Base-by-base conservation (phyloP, 2,888 invertebrate genomes). In the Diarsia dahlii region DNA sequence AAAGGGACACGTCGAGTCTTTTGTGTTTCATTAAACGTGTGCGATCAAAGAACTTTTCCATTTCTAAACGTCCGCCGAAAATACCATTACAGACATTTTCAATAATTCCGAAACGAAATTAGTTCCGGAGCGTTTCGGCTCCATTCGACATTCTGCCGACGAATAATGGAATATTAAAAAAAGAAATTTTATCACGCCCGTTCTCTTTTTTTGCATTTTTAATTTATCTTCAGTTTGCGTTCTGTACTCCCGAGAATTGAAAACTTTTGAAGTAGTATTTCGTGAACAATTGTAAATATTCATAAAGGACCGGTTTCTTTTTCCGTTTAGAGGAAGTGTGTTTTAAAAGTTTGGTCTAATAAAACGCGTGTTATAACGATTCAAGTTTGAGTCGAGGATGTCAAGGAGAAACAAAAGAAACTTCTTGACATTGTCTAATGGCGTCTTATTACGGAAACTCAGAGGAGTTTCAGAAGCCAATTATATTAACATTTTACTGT, bases 71-170 rank as follows among this genome's bases (percentile, higher is more conserved):
- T 87, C 83, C 80, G 73, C 67, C 60, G 71, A 80, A 88, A 83
- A 86, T 84, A 84, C 79, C 82, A 80, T 87, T 85, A 79, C 65
- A 76, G 82, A 82, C 87, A 83, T 87, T 88, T 87, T 86, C 88
- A 88, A 90, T 89, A 87, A 86, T 86, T 86, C 83, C 75, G 45
- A 80, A 87, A 84, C 82, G 84, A 85, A 90, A 90, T 90, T 87
- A 89, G 89, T 89, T 87, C 87, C 86, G 81, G 74, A 81, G 77
- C 81, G 79, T 77, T 80, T 79, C 58, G 71, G 84, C 75, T 80
- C 81, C 80, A 81, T 85, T 88, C 75, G 76, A 77, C 79, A 56
- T 76, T 79, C 68, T 70, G 71, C 63, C 73, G 72, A 74, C 70
- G 79, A 81, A 88, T 81, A 85, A 87, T 78, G 78, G 80, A 81